Conservation (phyloP, 2,888 invertebrate genomes). For the Amiota mariae region DNA sequence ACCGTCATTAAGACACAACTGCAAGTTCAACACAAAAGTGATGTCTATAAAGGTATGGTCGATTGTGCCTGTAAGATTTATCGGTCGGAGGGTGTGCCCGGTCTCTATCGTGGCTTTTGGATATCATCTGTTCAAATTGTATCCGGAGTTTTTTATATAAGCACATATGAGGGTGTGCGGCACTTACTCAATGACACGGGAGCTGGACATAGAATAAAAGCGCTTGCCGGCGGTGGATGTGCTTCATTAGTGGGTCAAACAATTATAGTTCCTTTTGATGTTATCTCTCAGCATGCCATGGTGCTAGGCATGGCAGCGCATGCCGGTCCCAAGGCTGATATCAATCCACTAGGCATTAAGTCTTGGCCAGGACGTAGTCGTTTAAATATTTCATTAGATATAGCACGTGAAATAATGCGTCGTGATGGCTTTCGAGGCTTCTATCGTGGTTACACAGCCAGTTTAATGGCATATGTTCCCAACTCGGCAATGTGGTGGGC, state of each 20-base stretch:
- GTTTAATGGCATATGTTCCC: slow-evolving; percentile 93
- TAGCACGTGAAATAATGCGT: slow-evolving; percentile 84
- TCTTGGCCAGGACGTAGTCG: slow-evolving; percentile 78
- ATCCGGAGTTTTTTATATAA: slow-evolving; percentile 92
- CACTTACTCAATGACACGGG: slow-evolving; percentile 80
- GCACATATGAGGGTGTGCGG: slow-evolving; percentile 93
- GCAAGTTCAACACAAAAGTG: slow-evolving; percentile 86
- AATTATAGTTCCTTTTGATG: slow-evolving; percentile 96
- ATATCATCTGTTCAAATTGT: slow-evolving; percentile 91
- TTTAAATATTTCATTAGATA: slow-evolving; percentile 81
- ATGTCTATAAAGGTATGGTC: slow-evolving; percentile 88
- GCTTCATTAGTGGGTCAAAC: slow-evolving; percentile 96
- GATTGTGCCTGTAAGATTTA: slow-evolving; percentile 94
- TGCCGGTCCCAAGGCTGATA: slow-evolving; percentile 74
- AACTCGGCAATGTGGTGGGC: slow-evolving; percentile 99
- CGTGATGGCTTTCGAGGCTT: slow-evolving; percentile 90
- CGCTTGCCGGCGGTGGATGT: slow-evolving; percentile 90
- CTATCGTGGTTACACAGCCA: slow-evolving; percentile 94
- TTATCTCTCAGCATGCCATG: slow-evolving; percentile 97
- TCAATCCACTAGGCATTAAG: slow-evolving; percentile 85
- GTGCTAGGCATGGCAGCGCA: slow-evolving; percentile 82
- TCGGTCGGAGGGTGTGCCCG: slow-evolving; percentile 86
- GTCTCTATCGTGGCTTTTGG: slow-evolving; percentile 96
- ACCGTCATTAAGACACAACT: slow-evolving; percentile 95
- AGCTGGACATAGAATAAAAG: slow-evolving; percentile 75